phyloP scores from a whole-genome alignment of 2,888 invertebrate genomes.

The Andrena hattorfiana region DNA sequence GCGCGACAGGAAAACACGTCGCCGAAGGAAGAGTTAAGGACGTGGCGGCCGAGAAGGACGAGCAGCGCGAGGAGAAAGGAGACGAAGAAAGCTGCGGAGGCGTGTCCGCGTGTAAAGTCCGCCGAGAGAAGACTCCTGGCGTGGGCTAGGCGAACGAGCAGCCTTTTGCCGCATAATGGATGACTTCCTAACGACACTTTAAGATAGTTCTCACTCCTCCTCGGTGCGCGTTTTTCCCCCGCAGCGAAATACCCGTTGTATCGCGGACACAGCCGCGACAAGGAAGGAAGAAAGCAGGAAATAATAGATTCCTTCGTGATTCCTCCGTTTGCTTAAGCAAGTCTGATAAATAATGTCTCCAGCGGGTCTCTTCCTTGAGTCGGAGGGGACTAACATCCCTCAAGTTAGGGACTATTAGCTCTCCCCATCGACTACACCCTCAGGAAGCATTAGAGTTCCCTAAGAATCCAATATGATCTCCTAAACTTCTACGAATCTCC shows the following conservation, averaged over 20 bases:
- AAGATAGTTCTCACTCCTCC: constrained; percentile 80
- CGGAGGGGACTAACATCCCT: neutral
- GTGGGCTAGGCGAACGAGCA: constrained; percentile 74
- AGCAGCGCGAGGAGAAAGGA: constrained; percentile 51
- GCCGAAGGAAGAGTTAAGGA: constrained; percentile 56
- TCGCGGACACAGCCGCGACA: constrained; percentile 11
- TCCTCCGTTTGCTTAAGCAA: constrained; percentile 27
- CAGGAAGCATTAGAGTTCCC: too few relatives aligned
- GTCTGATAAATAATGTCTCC: constrained; percentile 63
- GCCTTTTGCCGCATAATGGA: constrained; percentile 80
- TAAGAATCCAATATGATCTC: too few relatives aligned
- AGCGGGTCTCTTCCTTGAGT: constrained; percentile 54
- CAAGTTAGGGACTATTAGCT: too few relatives aligned
- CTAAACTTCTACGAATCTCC: too few relatives aligned
- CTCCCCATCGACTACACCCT: too few relatives aligned
- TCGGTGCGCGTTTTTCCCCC: constrained; percentile 69
- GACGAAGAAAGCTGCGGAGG: constrained; percentile 69
- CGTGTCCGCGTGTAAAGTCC: constrained; percentile 73
- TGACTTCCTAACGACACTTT: constrained; percentile 83
- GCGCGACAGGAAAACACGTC: constrained; percentile 38
- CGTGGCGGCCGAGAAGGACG: constrained; percentile 25
- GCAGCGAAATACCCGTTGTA: constrained; percentile 44
- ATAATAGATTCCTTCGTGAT: constrained; percentile 77
- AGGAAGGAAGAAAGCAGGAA: constrained; percentile 69
- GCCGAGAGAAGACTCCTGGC: constrained; percentile 73